Evolutionary conservation across 2,888 invertebrate species (phyloP), one percentile per base, ranked within the genome.

Genomic region (Parnassius smintheus): DNA sequence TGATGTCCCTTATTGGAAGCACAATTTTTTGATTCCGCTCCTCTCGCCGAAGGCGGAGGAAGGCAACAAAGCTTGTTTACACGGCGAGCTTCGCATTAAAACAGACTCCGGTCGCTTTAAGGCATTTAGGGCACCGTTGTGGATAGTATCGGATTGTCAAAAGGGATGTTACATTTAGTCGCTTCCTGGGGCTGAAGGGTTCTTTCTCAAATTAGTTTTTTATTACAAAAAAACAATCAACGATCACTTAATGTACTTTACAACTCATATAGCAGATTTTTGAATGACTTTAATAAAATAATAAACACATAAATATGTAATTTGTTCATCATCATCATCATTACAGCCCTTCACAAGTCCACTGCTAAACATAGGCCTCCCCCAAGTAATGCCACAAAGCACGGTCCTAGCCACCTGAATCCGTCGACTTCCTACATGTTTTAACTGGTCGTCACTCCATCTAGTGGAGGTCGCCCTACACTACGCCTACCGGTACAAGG

Each of bases 1-100:
- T 94, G 94, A 94, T 93, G 91, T 87, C 92, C 93, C 93, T 94
- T 94, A 94, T 94, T 94, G 93, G 92, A 93, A 93, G 92, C 92
- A 93, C 93, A 93, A 93, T 93, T 93, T 94, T 93, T 93, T 93
- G 93, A 93, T 93, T 92, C 88, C 74, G 70, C 59, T 69, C 72
- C 67, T 69, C 65, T 56, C 41, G 75, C 77, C 75, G 66, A 66
- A 67, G 78, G 80, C 84, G 70, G 68, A 76, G 83, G 83, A 83
- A 85, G 83, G 82, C 82, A 83, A 79, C 80, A 79, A 82, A 83
- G 83, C 81, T 80, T 88, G 88, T 88, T 88, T 88, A 88, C 88
- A 86, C 82, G 78, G 77, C 68, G 76, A 70, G 80, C 79, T 76
- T 82, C 79, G 78, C 80, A 80, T 80, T 83, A 80, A 84, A 85